A percentile compares a stretch with the other conserved stretches of the same genome.
phyloP scores from a whole-genome alignment of 2,113 vertebrate species.

The Lichenostomus cassidix region DNA sequence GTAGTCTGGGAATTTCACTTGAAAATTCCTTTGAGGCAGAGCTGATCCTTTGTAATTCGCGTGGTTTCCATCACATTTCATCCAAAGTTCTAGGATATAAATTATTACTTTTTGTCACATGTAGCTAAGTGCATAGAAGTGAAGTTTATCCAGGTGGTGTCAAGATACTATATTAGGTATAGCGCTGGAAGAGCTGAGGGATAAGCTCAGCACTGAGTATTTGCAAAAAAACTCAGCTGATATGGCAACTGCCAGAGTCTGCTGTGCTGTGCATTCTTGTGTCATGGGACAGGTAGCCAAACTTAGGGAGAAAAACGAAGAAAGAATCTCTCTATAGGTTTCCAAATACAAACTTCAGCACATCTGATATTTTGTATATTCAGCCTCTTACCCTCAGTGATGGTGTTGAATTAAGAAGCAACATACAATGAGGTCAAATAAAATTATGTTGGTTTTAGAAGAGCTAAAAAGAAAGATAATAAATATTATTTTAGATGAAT shows the following conservation, averaged over 20 bases:
- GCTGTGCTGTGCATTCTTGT: not conserved
- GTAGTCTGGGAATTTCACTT: slow-evolving; percentile 54
- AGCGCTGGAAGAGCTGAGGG: not conserved
- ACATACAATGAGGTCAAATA: not conserved
- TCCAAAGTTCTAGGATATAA: not conserved
- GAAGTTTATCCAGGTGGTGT: slow-evolving; percentile 38
- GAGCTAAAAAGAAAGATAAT: not conserved
- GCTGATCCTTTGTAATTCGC: slow-evolving; percentile 23
- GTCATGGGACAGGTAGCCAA: not conserved
- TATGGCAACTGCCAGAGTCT: not conserved
- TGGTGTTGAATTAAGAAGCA: not conserved
- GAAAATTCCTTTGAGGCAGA: slow-evolving; percentile 38
- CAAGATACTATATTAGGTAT: not conserved
- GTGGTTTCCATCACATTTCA: slow-evolving; percentile 48
- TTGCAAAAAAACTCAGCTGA: not conserved
- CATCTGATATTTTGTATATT: not conserved
- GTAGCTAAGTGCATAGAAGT: not conserved
- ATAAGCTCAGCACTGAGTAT: not conserved
- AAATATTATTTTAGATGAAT: not conserved
- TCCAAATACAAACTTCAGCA: not conserved
- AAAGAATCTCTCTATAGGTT: not conserved
- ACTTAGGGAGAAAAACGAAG: not conserved
- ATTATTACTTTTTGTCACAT: not conserved
- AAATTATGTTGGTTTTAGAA: not conserved
- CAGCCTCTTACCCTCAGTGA: not conserved